Percentiles rank a stretch among this genome's conserved stretches.
phyloP scores from a whole-genome alignment of 2,888 invertebrate species.

The Sphinx pinastri region DNA sequence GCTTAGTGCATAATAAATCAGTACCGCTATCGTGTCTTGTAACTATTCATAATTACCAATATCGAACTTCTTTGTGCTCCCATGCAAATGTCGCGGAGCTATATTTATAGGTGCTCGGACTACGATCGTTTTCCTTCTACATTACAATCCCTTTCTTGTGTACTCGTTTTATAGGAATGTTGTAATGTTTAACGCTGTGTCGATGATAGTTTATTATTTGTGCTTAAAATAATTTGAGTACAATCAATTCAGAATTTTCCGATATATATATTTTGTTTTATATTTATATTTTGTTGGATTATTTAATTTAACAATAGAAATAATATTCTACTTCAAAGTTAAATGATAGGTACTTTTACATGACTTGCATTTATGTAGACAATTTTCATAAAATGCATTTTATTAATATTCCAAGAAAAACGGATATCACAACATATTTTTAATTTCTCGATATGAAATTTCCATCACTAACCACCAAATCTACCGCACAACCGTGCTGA shows the following conservation, averaged over 20 bases:
- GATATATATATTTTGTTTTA: too few relatives aligned
- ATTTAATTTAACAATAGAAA: too few relatives aligned
- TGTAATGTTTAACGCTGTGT: not conserved
- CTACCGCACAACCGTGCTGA: not conserved
- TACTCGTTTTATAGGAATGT: not conserved
- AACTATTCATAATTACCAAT: slow-evolving; percentile 70
- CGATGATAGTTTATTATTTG: not conserved
- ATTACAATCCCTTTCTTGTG: slow-evolving; percentile 3
- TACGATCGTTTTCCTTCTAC: slow-evolving; percentile 26
- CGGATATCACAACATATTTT: too few relatives aligned
- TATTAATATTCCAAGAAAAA: too few relatives aligned
- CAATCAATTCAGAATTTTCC: too few relatives aligned
- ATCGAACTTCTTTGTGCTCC: slow-evolving; percentile 68
- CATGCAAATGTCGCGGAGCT: slow-evolving; percentile 61
- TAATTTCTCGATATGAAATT: not conserved
- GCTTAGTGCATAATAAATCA: slow-evolving; percentile 63
- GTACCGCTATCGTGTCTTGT: slow-evolving; percentile 57
- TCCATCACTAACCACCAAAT: not conserved
- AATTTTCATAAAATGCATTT: too few relatives aligned
- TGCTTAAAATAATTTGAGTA: too few relatives aligned
- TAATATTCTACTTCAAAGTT: too few relatives aligned
- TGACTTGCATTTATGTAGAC: too few relatives aligned
- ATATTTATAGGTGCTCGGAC: slow-evolving; percentile 55
- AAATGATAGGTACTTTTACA: too few relatives aligned
- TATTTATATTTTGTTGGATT: too few relatives aligned